phyloP scores from a whole-genome alignment of 2,888 invertebrate species.

The Zele albiditarsus region DNA sequence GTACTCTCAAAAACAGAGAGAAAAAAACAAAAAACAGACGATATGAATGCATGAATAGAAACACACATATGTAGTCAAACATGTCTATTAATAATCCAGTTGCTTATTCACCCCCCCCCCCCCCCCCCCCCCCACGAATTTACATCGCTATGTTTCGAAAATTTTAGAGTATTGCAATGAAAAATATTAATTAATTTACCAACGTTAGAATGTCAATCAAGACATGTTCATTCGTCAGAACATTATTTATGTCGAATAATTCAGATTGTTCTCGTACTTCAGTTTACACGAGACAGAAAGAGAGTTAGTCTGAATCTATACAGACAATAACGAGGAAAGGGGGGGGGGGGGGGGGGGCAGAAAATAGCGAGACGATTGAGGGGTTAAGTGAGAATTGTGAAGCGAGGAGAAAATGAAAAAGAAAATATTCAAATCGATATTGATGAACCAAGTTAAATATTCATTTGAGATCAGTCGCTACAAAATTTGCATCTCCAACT shows the following conservation, averaged over 20 bases:
- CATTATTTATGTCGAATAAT: neutral
- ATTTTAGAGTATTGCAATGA: neutral
- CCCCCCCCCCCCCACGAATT: neutral
- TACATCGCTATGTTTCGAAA: neutral
- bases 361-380: slow-evolving; percentile 10
- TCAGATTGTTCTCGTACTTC: neutral
- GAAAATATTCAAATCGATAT: slow-evolving; percentile 23
- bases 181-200: neutral
- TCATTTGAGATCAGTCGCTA: slow-evolving; percentile 58
- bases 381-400: neutral
- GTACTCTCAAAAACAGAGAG: neutral
- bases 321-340: neutral
- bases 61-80: slow-evolving; percentile 14
- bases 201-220: neutral
- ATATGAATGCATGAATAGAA: slow-evolving; percentile 29
- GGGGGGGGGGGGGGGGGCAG: too few relatives aligned
- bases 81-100: slow-evolving; percentile 18
- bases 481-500: slow-evolving; percentile 32
- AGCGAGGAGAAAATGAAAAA: slow-evolving; percentile 26
- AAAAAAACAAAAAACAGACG: neutral
- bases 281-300: neutral
- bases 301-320: neutral
- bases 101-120: neutral
- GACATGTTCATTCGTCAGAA: neutral
- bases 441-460: slow-evolving; percentile 56